Percentiles rank a stretch among this genome's conserved stretches.
Conservation (phyloP, 1,140 invertebrate genomes). For the Bathynomus jamesi region DNA sequence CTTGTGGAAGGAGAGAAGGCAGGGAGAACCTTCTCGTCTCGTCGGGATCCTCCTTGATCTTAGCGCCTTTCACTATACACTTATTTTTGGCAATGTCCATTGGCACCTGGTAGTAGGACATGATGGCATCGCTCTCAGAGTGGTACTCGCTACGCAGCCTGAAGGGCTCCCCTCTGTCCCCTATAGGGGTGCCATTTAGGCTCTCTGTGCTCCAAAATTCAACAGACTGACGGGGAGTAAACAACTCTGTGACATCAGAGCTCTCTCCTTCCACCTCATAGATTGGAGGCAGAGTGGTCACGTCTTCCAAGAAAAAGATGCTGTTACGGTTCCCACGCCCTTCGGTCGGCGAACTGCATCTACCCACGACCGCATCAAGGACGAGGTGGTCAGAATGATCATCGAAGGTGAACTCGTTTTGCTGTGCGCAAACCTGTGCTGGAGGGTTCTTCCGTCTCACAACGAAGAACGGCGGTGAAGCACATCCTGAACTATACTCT, state of each 20-base stretch:
- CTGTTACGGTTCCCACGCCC: not conserved
- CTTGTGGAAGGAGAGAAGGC: not conserved
- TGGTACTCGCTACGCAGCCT: conserved; percentile 18
- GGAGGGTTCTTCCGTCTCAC: not conserved
- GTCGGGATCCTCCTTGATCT: too few species aligned
- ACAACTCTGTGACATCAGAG: conserved; percentile 22
- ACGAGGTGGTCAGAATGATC: not conserved
- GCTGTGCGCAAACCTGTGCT: not conserved
- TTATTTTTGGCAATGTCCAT: too few species aligned
- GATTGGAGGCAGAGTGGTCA: conserved; percentile 29
- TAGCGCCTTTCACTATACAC: too few species aligned
- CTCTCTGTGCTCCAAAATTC: conserved; percentile 29
- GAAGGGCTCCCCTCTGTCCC: not conserved
- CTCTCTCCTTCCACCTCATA: conserved; percentile 33
- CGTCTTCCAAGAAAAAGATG: conserved; percentile 7
- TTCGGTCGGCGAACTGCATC: not conserved
- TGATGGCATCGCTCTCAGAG: conserved; percentile 29
- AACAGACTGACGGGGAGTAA: conserved; percentile 18
- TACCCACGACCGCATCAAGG: not conserved
- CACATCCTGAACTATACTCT: not conserved
- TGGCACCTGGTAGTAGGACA: conserved; percentile 27
- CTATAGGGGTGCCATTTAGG: conserved; percentile 14
- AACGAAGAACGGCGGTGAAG: not conserved
- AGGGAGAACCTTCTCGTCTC: not conserved
- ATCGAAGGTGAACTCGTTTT: not conserved